Conservation (phyloP, 1,140 invertebrate species). For the Drosophila pachea region DNA sequence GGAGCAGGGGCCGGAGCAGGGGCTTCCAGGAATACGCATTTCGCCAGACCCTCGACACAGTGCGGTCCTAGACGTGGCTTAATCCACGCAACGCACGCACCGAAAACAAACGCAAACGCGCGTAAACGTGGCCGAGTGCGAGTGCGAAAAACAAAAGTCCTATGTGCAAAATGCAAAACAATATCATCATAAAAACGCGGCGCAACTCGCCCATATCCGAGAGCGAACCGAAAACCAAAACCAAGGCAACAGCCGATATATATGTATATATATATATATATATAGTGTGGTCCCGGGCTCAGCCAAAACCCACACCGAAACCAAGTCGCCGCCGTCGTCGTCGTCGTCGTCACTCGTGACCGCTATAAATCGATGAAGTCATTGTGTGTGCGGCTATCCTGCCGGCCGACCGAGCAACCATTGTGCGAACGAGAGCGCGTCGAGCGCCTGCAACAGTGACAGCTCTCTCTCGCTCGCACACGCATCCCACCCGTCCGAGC, state of each 20-base stretch:
- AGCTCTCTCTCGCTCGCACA: neutral
- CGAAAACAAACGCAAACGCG: slow-evolving; percentile 6
- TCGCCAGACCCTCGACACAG: slow-evolving; percentile 2
- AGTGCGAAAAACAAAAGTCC: slow-evolving; percentile 43
- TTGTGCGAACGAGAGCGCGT: neutral
- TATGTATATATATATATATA: neutral
- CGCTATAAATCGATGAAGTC: slow-evolving; percentile 77
- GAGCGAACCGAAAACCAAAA: slow-evolving; percentile 35
- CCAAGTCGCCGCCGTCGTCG: slow-evolving; percentile 30
- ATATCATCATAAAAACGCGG: slow-evolving; percentile 70
- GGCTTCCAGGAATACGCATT: slow-evolving; percentile 58
- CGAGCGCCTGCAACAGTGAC: neutral
- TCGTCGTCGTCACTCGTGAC: slow-evolving; percentile 59
- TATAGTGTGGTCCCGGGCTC: neutral
- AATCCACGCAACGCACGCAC: slow-evolving; percentile 64
- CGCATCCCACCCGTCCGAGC: neutral
- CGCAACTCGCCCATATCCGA: slow-evolving; percentile 51
- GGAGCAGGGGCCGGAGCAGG: slow-evolving; percentile 12
- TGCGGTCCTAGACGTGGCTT: slow-evolving; percentile 61
- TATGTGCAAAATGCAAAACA: slow-evolving; percentile 64
- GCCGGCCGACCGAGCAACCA: neutral
- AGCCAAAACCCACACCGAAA: slow-evolving; percentile 37
- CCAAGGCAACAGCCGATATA: neutral
- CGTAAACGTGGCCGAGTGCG: slow-evolving; percentile 16
- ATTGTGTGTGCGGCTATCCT: slow-evolving; percentile 56